phyloP scores from a whole-genome alignment of 2,888 invertebrate genomes.

The Limnephilus rhombicus region DNA sequence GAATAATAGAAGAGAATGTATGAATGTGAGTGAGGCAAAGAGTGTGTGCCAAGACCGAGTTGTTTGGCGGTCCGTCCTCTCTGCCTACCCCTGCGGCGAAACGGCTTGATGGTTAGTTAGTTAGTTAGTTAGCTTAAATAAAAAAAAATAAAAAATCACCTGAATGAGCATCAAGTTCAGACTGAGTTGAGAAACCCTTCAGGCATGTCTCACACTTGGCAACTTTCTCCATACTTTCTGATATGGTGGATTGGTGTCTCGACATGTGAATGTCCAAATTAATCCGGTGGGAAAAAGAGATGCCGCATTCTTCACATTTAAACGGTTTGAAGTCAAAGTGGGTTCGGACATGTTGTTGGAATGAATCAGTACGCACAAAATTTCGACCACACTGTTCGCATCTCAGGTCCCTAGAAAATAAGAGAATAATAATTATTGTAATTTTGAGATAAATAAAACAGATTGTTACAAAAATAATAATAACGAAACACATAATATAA shows the following conservation, averaged over 20 bases:
- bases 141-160: slow-evolving; percentile 5
- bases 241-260: slow-evolving; percentile 35
- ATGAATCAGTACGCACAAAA: slow-evolving; percentile 50
- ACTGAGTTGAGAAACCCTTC: slow-evolving; percentile 29
- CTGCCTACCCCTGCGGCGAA: too few species aligned
- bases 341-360: slow-evolving; percentile 52
- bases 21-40: too few species aligned
- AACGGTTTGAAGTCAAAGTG: slow-evolving; percentile 50
- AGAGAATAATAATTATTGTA: neutral
- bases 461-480: neutral
- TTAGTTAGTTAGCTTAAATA: too few species aligned
- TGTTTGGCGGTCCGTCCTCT: too few species aligned
- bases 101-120: too few species aligned
- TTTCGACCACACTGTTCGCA: slow-evolving; percentile 56
- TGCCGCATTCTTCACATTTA: slow-evolving; percentile 40
- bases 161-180: slow-evolving; percentile 39
- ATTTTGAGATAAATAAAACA: neutral
- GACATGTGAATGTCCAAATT: slow-evolving; percentile 56
- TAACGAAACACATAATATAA: too few species aligned
- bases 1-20: too few species aligned
- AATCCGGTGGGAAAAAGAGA: slow-evolving; percentile 52
- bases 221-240: neutral
- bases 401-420: slow-evolving; percentile 37
- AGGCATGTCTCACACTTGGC: slow-evolving; percentile 41
- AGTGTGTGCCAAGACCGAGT: too few species aligned